Base-by-base conservation (phyloP, 2,888 invertebrate genomes). In the Patella pellucida region DNA sequence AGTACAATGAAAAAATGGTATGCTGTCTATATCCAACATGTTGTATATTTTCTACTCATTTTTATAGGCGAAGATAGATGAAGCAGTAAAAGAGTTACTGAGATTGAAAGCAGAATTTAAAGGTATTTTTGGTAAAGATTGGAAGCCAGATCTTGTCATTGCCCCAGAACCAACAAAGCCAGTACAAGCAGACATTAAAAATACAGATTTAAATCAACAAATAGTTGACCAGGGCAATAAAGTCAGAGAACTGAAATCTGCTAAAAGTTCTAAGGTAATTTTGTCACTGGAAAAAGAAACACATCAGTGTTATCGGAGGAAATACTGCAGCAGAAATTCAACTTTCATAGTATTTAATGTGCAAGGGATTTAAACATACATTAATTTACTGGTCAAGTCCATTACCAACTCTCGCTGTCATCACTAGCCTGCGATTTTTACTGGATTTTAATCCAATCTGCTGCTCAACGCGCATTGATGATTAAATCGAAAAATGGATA, bases 51-150 rank as follows among this genome's bases (percentile, higher is more conserved):
- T 9, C 1, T 41, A 41, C 41, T 41, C 7, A 41, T 41, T 41
- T 9, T 41, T 41, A 41, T 41, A 41, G 41, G 41, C 5, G 27
- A 78, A 82, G 16, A 84, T 94, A 41, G 93, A 94, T 68, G 90
- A 89, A 41, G 93, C 92, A 81, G 93, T 94, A 1, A 92, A 93
- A 83, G 84, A 83, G 62, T 90, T 96, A 1, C 88, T 96, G 19
- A 92, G 92, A 11, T 89, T 96, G 1, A 97, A 97, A 91, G 92
- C 93, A 0, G 94, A 95, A 78, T 97, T 94, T 90, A 96, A 96
- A 89, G 91, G 92, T 15, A 87, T 92, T n/a, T 94, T 94, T 16
- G 95, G 94, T 0, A 86, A 92, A 83, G 94, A 94, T 75, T 94
- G 94, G 94, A 93, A 92, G 82, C 93, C 92, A 31, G 82, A 77